A percentile compares a stretch with the other conserved stretches of the same genome.
These are phyloP conservation scores for Tarsius wallacei DNA, from an alignment of 2,797 vertebrate genomes.

Conservation along the genomic window DNA sequence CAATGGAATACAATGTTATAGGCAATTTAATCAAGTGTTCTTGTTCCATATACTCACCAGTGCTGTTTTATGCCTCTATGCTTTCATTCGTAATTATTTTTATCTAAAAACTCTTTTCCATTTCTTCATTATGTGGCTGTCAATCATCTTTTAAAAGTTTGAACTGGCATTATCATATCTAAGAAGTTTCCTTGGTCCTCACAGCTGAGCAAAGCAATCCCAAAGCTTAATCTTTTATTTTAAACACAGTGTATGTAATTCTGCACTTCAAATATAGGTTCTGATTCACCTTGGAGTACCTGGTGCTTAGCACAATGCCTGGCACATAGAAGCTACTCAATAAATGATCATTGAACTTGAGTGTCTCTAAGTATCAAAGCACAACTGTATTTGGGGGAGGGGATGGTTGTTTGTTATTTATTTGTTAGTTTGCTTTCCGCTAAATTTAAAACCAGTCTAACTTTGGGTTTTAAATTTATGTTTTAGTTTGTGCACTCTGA, in stretches of 20 bases:
- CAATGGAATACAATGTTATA: constrained; percentile 38
- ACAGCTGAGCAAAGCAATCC: background rate
- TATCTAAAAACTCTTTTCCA: background rate
- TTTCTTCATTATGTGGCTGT: background rate
- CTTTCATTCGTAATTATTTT: background rate
- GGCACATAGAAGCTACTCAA: too few species aligned
- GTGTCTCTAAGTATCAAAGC: background rate
- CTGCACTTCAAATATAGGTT: background rate
- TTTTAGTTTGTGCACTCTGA: background rate
- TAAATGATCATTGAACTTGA: background rate
- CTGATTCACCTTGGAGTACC: background rate
- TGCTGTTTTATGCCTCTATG: constrained; percentile 3
- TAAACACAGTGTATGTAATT: background rate
- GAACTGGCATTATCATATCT: background rate
- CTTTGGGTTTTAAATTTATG: background rate
- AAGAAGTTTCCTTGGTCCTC: background rate
- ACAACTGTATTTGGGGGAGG: background rate
- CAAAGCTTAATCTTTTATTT: background rate
- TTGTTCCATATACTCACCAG: background rate
- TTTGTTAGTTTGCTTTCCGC: background rate
- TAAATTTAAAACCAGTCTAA: background rate
- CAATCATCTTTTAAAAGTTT: constrained; percentile 3
- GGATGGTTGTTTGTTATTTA: background rate
- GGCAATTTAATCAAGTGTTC: background rate
- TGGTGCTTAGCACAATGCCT: background rate